Conservation (phyloP, 2,888 invertebrate species). For the Blastobasis lacticolella region DNA sequence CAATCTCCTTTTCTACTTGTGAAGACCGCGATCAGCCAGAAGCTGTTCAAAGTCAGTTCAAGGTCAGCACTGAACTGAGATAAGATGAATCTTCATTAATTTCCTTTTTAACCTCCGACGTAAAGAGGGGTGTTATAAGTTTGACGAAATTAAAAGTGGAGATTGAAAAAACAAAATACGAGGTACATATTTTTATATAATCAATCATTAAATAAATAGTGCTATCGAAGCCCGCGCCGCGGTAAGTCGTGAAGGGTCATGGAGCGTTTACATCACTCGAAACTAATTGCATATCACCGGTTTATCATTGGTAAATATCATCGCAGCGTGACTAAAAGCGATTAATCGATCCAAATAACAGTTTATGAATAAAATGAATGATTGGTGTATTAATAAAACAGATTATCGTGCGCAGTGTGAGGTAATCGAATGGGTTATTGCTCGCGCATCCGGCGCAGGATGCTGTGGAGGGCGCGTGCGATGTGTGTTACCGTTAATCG, state of each 20-base stretch:
- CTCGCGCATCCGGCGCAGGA: conserved; percentile 30
- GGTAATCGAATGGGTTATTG: conserved; percentile 20
- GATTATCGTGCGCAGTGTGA: conserved; percentile 3
- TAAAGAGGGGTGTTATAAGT: too few species aligned
- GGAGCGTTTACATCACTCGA: conserved; percentile 3
- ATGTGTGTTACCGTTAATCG: conserved; percentile 38
- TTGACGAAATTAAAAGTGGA: too few species aligned
- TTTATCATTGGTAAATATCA: conserved; percentile 8
- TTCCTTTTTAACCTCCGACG: too few species aligned
- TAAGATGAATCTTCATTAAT: too few species aligned
- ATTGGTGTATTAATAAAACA: conserved; percentile 7
- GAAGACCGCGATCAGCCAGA: too few species aligned
- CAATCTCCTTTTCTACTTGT: too few species aligned
- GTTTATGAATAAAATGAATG: conserved; percentile 12
- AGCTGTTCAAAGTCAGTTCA: too few species aligned
- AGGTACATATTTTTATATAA: too few species aligned
- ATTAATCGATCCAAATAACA: conserved; percentile 9
- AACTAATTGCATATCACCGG: conserved; percentile 9
- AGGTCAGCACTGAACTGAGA: too few species aligned
- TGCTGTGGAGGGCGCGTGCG: conserved; percentile 23
- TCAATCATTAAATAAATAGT: too few species aligned
- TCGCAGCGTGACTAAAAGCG: conserved; percentile 10
- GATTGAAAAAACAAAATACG: too few species aligned
- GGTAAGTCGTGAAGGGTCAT: conserved; percentile 5
- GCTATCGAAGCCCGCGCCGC: too few species aligned